Evolutionary conservation across 2,113 vertebrate species (phyloP), one percentile per base, ranked within the genome.

Genomic region (Pampusana beccarii): DNA sequence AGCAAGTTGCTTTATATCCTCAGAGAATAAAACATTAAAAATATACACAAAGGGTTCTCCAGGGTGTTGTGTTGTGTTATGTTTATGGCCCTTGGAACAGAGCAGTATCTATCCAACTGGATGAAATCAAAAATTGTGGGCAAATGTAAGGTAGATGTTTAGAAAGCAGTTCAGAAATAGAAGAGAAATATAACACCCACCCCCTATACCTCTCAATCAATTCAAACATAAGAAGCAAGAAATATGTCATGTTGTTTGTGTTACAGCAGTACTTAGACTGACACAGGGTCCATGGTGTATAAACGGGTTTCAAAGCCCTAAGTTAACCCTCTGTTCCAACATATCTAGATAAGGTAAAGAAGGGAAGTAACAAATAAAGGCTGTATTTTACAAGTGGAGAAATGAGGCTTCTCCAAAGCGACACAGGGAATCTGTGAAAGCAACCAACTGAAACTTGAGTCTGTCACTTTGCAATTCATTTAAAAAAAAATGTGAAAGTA

Each of bases 221-320:
- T 10, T 60, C 5, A 91, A 79, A 69, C 5, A 15, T 2, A 48
- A 71, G 9, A n/a, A 48, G 56, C 7, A 78, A 26, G 24, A 73
- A 61, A 74, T 13, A 0, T 9, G n/a, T 3, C 0, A 0, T 70
- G 11, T 46, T 78, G 3, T 33, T 84, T 64, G 6, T 25, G 3
- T 7, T 57, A 4, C 4, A 67, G 12, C 18, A 80, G n/a, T 31
- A 26, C 17, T 66, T 65, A 34, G 18, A 65, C 9, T 29, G 36
- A 50, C 11, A 38, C 3, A 9, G 8, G 4, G 5, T 51, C 36
- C 25, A 36, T 58, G 44, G 44, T 3, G 28, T 4, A 21, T 9
- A 8, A 90, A 62, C 2, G 6, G 14, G 29, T 88, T 91, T 50
- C 14, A 20, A 69, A 73, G 36, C 17, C 40, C 19, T 28, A 21